phyloP scores from a whole-genome alignment of 2,888 invertebrate species.

The Notodonta ziczac region DNA sequence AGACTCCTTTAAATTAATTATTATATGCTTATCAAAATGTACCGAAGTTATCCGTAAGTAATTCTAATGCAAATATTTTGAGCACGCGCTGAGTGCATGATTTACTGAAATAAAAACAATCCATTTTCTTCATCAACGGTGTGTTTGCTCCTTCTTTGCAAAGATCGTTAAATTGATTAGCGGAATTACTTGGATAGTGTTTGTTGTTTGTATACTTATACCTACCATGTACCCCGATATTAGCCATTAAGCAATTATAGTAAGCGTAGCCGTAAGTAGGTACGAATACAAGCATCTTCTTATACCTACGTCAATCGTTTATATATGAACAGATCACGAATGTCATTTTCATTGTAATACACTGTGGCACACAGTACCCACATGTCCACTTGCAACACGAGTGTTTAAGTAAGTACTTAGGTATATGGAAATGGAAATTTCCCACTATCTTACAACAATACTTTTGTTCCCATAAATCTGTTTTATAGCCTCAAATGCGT shows the following conservation, averaged over 20 bases:
- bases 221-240: neutral
- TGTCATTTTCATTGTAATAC: conserved; percentile 20
- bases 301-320: conserved; percentile 26
- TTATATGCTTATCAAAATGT: neutral
- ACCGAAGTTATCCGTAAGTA: neutral
- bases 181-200: conserved; percentile 5
- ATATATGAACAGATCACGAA: conserved; percentile 34
- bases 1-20: too few relatives aligned
- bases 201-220: neutral
- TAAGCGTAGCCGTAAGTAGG: neutral
- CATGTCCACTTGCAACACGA: neutral
- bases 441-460: conserved; percentile 7
- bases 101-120: conserved; percentile 33
- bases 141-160: conserved; percentile 18
- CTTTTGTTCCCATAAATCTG: neutral
- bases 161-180: conserved; percentile 20
- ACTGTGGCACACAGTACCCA: too few relatives aligned
- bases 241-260: conserved; percentile 2
- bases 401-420: conserved; percentile 5
- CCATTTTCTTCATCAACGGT: conserved; percentile 22
- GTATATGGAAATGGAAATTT: conserved; percentile 16
- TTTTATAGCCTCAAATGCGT: too few relatives aligned
- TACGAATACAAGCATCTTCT: conserved; percentile 14
- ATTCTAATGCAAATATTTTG: conserved; percentile 26
- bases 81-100: conserved; percentile 44